Evolutionary conservation across 2,888 invertebrate genomes (phyloP).

Genomic region (Melanchra persicariae): DNA sequence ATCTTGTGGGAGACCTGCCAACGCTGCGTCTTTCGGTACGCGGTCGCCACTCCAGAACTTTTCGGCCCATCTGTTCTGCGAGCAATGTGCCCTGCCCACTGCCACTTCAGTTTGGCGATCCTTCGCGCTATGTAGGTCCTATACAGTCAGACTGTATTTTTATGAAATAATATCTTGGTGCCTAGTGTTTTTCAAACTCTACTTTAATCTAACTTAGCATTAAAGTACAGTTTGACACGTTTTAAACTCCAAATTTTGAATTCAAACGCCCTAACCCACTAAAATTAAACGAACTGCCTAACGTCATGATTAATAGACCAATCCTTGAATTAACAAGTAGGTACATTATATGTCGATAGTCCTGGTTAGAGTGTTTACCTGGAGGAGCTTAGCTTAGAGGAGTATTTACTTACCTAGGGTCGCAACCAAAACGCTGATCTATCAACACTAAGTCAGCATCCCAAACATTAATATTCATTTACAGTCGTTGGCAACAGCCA

Average conservation of each 20-base stretch:
- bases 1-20: no score
- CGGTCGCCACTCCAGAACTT: no score
- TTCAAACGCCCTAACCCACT: neutral
- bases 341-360: neutral
- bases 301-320: neutral
- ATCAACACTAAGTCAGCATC: neutral
- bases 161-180: no score
- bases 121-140: no score
- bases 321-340: neutral
- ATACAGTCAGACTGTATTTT: no score
- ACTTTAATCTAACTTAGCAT: no score
- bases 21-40: no score
- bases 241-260: neutral
- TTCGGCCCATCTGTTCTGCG: no score
- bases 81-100: no score
- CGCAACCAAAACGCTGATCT: conserved; percentile 8
- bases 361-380: neutral
- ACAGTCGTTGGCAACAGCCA: conserved; percentile 41
- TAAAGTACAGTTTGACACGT: neutral
- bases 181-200: no score
- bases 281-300: neutral
- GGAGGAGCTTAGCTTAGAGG: neutral
- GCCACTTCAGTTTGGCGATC: no score
- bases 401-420: neutral
- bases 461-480: conserved; percentile 64